Conservation (phyloP, 2,888 invertebrate genomes). For the Tenthredo notha region DNA sequence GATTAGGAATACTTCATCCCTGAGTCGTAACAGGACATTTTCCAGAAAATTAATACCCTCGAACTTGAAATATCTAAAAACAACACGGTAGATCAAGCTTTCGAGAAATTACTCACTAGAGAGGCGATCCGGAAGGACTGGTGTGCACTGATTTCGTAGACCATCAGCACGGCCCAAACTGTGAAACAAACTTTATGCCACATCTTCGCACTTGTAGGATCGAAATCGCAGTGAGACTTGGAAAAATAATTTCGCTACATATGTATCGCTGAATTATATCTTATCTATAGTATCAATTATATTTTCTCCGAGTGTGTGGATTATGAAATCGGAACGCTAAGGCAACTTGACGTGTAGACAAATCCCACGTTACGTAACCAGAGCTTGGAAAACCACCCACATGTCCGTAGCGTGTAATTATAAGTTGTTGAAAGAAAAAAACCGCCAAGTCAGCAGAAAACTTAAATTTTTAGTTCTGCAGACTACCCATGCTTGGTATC, state of each 20-base stretch:
- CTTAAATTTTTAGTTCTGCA: background rate
- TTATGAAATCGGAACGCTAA: too few relatives aligned
- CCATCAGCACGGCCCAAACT: background rate
- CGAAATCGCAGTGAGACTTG: background rate
- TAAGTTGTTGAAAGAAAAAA: background rate
- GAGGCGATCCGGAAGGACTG: slow-evolving; percentile 46
- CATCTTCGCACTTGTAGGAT: background rate
- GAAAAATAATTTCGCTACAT: background rate
- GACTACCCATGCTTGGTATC: background rate
- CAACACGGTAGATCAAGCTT: background rate
- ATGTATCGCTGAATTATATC: too few relatives aligned
- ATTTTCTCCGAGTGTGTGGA: too few relatives aligned
- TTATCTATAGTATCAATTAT: too few relatives aligned
- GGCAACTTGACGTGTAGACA: too few relatives aligned
- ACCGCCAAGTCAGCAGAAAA: background rate
- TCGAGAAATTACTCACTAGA: slow-evolving; percentile 33
- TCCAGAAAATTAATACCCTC: background rate
- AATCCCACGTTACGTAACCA: too few relatives aligned
- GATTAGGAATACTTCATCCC: too few relatives aligned
- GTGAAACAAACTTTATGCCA: background rate
- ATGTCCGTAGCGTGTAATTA: background rate
- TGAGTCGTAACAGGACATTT: too few relatives aligned
- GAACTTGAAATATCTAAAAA: background rate
- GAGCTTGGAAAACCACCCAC: background rate
- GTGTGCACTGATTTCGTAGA: background rate